phyloP scores from a whole-genome alignment of 1,140 invertebrate genomes.

The Ptiloglossa arizonensis region DNA sequence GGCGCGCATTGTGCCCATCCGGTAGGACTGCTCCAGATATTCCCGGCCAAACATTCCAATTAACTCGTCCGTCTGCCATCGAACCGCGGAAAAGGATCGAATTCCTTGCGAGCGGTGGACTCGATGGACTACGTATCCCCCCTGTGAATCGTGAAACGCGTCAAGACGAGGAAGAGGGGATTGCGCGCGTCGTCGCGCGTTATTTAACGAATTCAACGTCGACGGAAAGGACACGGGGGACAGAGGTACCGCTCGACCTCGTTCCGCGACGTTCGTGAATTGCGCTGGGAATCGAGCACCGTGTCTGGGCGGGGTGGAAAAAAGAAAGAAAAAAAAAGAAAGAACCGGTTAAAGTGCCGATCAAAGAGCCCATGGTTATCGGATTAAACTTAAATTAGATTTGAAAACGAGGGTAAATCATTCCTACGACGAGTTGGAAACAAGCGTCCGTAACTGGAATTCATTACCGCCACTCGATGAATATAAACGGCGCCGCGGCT shows the following conservation, averaged over 20 bases:
- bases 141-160: conserved; percentile 50
- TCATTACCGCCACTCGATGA: conserved; percentile 32
- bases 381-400: conserved; percentile 41
- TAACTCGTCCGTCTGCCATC: conserved; percentile 52
- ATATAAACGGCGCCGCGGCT: conserved; percentile 21
- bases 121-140: conserved; percentile 22
- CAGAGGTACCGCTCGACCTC: conserved; percentile 15
- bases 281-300: background rate
- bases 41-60: conserved; percentile 68
- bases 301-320: no score
- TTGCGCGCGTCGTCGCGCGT: background rate
- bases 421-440: conserved; percentile 28
- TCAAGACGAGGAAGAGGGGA: conserved; percentile 22
- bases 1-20: conserved; percentile 49
- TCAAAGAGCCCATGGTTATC: conserved; percentile 24
- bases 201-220: conserved; percentile 17
- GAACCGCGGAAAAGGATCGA: conserved; percentile 61
- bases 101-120: conserved; percentile 57
- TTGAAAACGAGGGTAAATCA: conserved; percentile 39
- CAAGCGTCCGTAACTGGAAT: conserved; percentile 39
- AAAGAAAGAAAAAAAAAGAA: no score
- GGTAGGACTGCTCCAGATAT: conserved; percentile 63
- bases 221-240: no score
- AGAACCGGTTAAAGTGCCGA: conserved; percentile 9
- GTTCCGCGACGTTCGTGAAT: conserved; percentile 10